phyloP scores from a whole-genome alignment of 1,140 invertebrate genomes.

The Cydia amplana region DNA sequence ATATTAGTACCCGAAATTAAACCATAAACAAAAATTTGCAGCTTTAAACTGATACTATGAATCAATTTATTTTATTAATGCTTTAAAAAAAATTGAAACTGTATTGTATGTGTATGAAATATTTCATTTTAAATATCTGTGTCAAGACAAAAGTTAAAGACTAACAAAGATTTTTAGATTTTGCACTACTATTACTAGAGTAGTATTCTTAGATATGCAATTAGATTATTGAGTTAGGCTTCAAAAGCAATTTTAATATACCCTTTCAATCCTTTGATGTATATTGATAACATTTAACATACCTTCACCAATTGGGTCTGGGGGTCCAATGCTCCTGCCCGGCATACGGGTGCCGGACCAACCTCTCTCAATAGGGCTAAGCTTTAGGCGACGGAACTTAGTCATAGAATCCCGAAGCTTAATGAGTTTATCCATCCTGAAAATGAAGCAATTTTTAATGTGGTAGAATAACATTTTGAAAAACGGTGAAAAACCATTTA shows the following conservation, averaged over 20 bases:
- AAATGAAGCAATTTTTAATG: conserved; percentile 20
- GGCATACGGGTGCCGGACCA: conserved; percentile 91
- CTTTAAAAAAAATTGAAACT: no score
- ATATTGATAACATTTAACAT: conserved; percentile 30
- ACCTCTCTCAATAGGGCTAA: conserved; percentile 91
- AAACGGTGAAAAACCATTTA: no score
- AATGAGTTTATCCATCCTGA: conserved; percentile 83
- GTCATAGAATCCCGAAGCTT: conserved; percentile 87
- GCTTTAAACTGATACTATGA: not conserved
- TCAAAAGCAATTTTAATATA: no score
- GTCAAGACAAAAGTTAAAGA: no score
- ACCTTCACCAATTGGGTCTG: conserved; percentile 90
- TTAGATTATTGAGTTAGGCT: no score
- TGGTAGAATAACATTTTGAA: conserved; percentile 15
- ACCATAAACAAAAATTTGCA: not conserved
- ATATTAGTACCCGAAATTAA: not conserved
- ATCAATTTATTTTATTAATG: not conserved
- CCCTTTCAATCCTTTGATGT: no score
- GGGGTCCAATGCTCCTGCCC: conserved; percentile 92
- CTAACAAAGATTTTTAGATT: no score
- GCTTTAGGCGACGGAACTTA: conserved; percentile 80
- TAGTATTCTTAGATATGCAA: no score
- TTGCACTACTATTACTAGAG: no score
- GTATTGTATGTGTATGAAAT: no score
- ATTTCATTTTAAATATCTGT: no score